Evolutionary conservation across 2,888 invertebrate species (phyloP).

Genomic region (Ferdinandea cuprea): DNA sequence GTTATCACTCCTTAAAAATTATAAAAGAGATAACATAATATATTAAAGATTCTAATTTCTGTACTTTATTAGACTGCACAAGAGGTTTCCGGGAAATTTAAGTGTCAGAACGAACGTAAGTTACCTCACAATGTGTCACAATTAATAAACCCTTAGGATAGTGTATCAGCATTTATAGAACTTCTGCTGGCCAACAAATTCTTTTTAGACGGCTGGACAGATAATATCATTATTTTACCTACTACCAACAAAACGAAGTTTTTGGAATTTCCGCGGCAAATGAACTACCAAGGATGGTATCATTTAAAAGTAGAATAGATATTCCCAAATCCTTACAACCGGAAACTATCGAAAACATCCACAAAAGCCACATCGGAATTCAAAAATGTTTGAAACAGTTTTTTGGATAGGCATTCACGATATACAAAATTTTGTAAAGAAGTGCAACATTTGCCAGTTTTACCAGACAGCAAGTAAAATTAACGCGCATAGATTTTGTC

Average conservation of each 20-base stretch:
- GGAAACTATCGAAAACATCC: background rate
- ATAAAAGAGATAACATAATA: too few species aligned
- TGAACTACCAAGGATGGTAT: conserved; percentile 43
- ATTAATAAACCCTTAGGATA: too few species aligned
- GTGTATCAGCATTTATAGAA: too few species aligned
- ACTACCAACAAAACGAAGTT: conserved; percentile 1
- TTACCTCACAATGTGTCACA: too few species aligned
- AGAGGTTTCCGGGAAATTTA: too few species aligned
- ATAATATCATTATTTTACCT: conserved; percentile 23
- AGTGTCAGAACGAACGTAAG: too few species aligned
- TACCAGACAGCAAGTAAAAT: conserved; percentile 59
- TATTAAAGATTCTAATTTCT: too few species aligned
- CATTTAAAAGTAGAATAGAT: conserved; percentile 64
- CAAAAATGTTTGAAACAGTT: background rate
- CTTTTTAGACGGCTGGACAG: conserved; percentile 22
- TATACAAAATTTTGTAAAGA: conserved; percentile 40
- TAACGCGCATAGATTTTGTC: too few species aligned
- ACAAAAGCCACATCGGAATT: conserved; percentile 1
- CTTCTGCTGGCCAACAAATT: too few species aligned
- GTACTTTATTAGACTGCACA: too few species aligned
- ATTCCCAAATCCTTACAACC: conserved; percentile 27
- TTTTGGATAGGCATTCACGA: conserved; percentile 42
- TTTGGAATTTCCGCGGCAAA: conserved; percentile 56
- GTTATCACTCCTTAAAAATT: too few species aligned
- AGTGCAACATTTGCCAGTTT: conserved; percentile 27